A percentile compares a stretch with the other conserved stretches of the same genome.
Conservation (phyloP, 2,888 invertebrate genomes). For the Parnassius apollo region DNA sequence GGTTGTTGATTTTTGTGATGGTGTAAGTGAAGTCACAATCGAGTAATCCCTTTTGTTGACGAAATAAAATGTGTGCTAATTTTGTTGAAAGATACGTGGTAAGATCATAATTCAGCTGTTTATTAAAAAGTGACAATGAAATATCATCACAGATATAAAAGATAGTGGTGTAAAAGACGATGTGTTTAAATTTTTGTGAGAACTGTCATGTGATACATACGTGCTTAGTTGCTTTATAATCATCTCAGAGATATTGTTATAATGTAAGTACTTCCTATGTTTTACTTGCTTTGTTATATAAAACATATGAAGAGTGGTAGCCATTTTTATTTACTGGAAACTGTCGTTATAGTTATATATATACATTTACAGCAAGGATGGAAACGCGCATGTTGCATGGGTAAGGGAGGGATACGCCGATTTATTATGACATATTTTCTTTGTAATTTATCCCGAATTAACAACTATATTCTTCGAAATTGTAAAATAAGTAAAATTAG, state of each 20-base stretch:
- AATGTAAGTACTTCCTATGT: conserved; percentile 32
- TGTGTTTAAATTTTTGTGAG: conserved; percentile 45
- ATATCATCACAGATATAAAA: conserved; percentile 51
- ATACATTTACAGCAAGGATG: conserved; percentile 29
- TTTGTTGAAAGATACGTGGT: conserved; percentile 29
- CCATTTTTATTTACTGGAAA: conserved; percentile 36
- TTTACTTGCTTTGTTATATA: conserved; percentile 5
- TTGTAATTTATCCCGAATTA: not conserved
- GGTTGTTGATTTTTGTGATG: not conserved
- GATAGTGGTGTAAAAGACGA: conserved; percentile 47
- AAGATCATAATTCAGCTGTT: conserved; percentile 10
- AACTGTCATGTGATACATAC: conserved; percentile 38
- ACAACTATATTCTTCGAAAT: too few species aligned
- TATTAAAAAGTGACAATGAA: conserved; percentile 44
- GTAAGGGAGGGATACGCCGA: conserved; percentile 26
- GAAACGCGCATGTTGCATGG: conserved; percentile 43
- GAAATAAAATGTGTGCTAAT: conserved; percentile 41
- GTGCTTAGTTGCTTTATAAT: conserved; percentile 30
- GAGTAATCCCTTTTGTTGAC: conserved; percentile 37
- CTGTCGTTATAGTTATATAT: conserved; percentile 24
- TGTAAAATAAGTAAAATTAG: not conserved
- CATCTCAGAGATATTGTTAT: conserved; percentile 17
- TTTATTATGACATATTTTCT: conserved; percentile 9
- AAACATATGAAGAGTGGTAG: conserved; percentile 30
- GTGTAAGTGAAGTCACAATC: not conserved